Conservation (phyloP, 2,113 vertebrate genomes). For the Cyanoramphus novaezelandiae region DNA sequence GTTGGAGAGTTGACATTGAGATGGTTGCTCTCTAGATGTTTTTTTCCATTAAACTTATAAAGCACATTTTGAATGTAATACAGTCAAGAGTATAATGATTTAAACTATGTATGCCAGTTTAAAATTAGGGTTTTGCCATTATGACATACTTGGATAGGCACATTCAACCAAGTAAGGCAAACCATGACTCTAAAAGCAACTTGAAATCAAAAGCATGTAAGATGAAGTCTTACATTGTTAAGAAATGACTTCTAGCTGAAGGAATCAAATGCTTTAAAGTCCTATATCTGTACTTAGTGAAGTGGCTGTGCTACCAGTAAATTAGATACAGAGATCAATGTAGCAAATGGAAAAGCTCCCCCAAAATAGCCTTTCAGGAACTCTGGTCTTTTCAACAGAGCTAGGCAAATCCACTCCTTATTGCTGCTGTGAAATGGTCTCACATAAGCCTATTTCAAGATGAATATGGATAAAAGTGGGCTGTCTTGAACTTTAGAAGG, state of each 20-base stretch:
- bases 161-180: not conserved
- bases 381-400: not conserved
- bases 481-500: not conserved
- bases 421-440: not conserved
- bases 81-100: not conserved
- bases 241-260: not conserved
- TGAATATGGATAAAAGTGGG: not conserved
- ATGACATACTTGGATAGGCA: not conserved
- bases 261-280: not conserved
- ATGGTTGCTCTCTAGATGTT: not conserved
- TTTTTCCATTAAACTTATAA: not conserved
- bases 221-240: not conserved
- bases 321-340: not conserved
- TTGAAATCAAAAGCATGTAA: conserved; percentile 12
- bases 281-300: not conserved
- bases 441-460: not conserved
- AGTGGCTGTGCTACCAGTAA: not conserved
- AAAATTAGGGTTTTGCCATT: not conserved
- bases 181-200: not conserved
- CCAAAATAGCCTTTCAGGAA: not conserved
- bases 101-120: not conserved
- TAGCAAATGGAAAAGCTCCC: not conserved
- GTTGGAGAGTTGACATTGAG: conserved; percentile 18
- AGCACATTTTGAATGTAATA: not conserved
- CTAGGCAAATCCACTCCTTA: not conserved